Evolutionary conservation across 2,797 vertebrate species (phyloP).

Genomic region (Apogon hyalosoma): DNA sequence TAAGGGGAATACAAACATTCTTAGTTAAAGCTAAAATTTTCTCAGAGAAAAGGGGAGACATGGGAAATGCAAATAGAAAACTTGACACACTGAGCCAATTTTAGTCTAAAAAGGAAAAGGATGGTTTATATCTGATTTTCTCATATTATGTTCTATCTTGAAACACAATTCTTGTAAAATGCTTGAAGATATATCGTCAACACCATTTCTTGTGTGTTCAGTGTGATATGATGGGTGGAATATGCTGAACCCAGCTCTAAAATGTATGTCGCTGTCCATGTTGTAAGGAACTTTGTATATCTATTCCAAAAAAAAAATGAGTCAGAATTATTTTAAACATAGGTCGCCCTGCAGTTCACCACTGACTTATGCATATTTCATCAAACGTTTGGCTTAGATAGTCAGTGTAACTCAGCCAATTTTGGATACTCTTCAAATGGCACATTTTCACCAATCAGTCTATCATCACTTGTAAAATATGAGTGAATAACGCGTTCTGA

Average conservation of each 20-base stretch:
- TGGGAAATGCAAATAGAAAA: slow-evolving; percentile 2
- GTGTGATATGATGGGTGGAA: not conserved
- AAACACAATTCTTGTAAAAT: slow-evolving; percentile 5
- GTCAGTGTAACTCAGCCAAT: slow-evolving; percentile 30
- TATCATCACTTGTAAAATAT: slow-evolving; percentile 57
- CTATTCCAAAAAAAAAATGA: slow-evolving; percentile 51
- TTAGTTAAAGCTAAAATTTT: slow-evolving; percentile 37
- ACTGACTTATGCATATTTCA: slow-evolving; percentile 62
- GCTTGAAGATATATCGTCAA: slow-evolving; percentile 21
- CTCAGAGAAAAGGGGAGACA: slow-evolving; percentile 21
- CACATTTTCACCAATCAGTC: slow-evolving; percentile 53
- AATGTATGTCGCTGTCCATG: slow-evolving; percentile 32
- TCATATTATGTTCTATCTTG: slow-evolving; percentile 16
- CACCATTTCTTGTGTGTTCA: slow-evolving; percentile 3
- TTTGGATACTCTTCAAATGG: slow-evolving; percentile 51
- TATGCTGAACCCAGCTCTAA: slow-evolving; percentile 10
- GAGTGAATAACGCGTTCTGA: slow-evolving; percentile 43
- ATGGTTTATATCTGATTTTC: slow-evolving; percentile 14
- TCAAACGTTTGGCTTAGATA: slow-evolving; percentile 49
- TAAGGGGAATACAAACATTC: slow-evolving; percentile 46
- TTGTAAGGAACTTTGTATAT: slow-evolving; percentile 15
- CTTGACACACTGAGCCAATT: slow-evolving; percentile 5
- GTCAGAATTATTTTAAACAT: slow-evolving; percentile 56
- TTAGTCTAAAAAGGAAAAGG: not conserved
- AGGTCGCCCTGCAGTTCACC: slow-evolving; percentile 39